Conservation (phyloP, 2,113 vertebrate species). For the Alligator mississippiensis region DNA sequence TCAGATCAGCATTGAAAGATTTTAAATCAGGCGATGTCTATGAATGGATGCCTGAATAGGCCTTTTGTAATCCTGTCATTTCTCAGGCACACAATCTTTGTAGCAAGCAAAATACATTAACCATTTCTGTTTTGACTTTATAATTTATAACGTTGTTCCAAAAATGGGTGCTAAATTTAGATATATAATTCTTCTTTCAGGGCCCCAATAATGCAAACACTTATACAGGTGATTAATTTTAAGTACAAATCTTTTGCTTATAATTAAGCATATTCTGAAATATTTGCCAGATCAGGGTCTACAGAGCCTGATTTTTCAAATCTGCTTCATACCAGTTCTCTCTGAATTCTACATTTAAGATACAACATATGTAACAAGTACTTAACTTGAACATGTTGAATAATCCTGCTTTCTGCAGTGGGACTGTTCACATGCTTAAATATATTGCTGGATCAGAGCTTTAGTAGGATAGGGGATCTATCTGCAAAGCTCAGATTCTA, state of each 20-base stretch:
- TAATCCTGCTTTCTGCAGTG: background rate
- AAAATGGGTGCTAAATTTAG: background rate
- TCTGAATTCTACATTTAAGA: background rate
- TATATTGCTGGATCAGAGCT: background rate
- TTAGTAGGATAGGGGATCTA: background rate
- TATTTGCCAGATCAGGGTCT: background rate
- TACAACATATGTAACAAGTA: background rate
- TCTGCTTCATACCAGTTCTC: background rate
- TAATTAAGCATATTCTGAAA: background rate
- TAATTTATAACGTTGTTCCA: constrained; percentile 43
- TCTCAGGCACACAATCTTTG: constrained; percentile 40
- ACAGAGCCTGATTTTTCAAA: background rate
- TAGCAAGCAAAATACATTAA: constrained; percentile 41
- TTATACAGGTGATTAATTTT: background rate
- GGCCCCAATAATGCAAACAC: background rate
- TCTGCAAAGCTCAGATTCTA: background rate
- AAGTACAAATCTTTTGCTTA: background rate
- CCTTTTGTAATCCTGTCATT: constrained; percentile 53
- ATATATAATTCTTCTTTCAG: background rate
- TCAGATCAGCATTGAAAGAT: constrained; percentile 43
- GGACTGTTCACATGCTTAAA: background rate
- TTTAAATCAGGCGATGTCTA: constrained; percentile 52
- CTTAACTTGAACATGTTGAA: background rate
- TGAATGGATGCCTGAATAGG: constrained; percentile 31
- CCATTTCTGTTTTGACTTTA: constrained; percentile 37